phyloP scores from a whole-genome alignment of 2,113 vertebrate genomes.

The Sphaerodactylus townsendi region DNA sequence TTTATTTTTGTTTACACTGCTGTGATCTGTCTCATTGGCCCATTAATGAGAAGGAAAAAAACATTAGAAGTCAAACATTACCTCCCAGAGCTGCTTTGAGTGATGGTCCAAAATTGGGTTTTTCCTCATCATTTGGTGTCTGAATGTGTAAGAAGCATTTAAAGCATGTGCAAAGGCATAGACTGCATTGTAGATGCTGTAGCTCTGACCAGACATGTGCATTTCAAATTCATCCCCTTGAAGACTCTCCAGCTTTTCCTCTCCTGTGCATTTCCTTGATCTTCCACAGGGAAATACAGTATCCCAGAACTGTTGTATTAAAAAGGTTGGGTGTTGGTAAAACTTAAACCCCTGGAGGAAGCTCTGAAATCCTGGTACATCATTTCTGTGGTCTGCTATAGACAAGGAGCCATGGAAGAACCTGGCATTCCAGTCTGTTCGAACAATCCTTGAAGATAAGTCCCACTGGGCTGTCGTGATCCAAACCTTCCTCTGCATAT shows the following conservation, averaged over 20 bases:
- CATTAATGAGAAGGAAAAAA: background rate
- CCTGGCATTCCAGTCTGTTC: background rate
- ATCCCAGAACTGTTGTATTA: background rate
- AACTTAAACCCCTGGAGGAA: background rate
- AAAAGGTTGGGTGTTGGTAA: background rate
- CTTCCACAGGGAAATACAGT: background rate
- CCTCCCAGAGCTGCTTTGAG: background rate
- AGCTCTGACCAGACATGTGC: background rate
- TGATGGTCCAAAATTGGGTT: background rate
- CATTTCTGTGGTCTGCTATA: background rate
- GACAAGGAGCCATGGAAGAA: background rate
- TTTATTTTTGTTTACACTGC: background rate
- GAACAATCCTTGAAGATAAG: background rate
- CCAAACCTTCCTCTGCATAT: background rate
- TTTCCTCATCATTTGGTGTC: background rate
- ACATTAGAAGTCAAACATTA: background rate
- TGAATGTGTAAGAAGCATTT: background rate
- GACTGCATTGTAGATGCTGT: background rate
- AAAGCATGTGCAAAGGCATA: background rate
- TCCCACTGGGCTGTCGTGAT: conserved; percentile 5
- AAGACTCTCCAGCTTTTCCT: background rate
- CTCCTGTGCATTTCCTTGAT: background rate
- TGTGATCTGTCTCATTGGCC: background rate
- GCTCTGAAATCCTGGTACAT: background rate
- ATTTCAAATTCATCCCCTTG: background rate